phyloP scores from a whole-genome alignment of 1,140 invertebrate genomes.

The Cherax quadricarinatus region DNA sequence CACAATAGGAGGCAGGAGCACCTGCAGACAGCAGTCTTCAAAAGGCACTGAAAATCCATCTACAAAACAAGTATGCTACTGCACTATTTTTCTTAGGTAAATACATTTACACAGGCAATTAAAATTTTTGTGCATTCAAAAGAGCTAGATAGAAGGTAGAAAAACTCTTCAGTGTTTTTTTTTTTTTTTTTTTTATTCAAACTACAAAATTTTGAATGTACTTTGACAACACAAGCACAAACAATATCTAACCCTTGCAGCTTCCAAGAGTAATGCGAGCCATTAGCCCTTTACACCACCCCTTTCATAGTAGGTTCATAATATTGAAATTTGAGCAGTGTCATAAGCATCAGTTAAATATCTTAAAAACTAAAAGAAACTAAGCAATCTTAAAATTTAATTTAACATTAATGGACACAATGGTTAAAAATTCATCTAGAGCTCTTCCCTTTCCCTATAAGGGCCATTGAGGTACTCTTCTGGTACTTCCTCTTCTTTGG shows the following conservation, averaged over 20 bases:
- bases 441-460: constrained; percentile 74
- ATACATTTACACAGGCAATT: too few relatives aligned
- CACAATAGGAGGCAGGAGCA: too few relatives aligned
- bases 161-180: too few relatives aligned
- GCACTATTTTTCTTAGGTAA: too few relatives aligned
- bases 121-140: too few relatives aligned
- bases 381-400: not conserved
- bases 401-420: not conserved
- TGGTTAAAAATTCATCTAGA: constrained; percentile 50
- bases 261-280: not conserved
- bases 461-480: constrained; percentile 74
- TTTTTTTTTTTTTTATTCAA: not conserved
- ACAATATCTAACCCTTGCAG: not conserved
- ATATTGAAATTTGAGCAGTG: not conserved
- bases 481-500: constrained; percentile 74
- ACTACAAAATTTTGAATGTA: not conserved
- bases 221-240: not conserved
- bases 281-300: not conserved
- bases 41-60: too few relatives aligned
- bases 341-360: not conserved
- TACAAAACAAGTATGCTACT: too few relatives aligned
- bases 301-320: constrained; percentile 7
- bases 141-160: too few relatives aligned
- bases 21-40: too few relatives aligned
- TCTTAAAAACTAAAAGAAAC: not conserved